Evolutionary conservation across 2,888 invertebrate species (phyloP).

Genomic region (Cryptocephalus primarius): DNA sequence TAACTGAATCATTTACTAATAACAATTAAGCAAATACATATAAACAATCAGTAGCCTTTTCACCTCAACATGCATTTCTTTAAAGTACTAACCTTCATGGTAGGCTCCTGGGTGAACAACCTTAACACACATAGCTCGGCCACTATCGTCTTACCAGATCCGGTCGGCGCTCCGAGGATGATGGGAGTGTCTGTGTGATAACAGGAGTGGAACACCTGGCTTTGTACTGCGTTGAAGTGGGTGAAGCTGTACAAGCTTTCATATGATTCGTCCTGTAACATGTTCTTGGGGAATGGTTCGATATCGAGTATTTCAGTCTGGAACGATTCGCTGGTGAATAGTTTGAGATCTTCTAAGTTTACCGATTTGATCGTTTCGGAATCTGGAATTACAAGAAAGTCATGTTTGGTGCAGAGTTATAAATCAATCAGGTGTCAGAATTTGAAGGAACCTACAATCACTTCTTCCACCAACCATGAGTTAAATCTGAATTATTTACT

Average conservation of each 20-base stretch:
- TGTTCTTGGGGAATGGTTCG: constrained; percentile 78
- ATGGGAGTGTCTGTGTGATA: constrained; percentile 93
- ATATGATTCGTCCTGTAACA: constrained; percentile 64
- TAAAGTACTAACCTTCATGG: constrained; percentile 50
- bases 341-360: constrained; percentile 21
- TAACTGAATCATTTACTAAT: too few species aligned
- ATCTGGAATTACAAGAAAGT: constrained; percentile 28
- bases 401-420: not conserved
- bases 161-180: constrained; percentile 88
- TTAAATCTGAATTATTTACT: too few species aligned
- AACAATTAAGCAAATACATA: too few species aligned
- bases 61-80: too few species aligned
- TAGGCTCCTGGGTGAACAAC: constrained; percentile 71
- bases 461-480: constrained; percentile 15
- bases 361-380: constrained; percentile 46
- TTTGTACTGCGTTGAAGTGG: constrained; percentile 98
- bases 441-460: not conserved
- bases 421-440: not conserved
- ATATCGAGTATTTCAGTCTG: constrained; percentile 64
- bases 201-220: constrained; percentile 92
- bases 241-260: constrained; percentile 80
- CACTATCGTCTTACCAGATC: constrained; percentile 95
- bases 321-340: constrained; percentile 22
- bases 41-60: too few species aligned
- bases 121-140: constrained; percentile 96